Conservation (phyloP, 1,140 invertebrate species). For the Saxidomus purpurata region DNA sequence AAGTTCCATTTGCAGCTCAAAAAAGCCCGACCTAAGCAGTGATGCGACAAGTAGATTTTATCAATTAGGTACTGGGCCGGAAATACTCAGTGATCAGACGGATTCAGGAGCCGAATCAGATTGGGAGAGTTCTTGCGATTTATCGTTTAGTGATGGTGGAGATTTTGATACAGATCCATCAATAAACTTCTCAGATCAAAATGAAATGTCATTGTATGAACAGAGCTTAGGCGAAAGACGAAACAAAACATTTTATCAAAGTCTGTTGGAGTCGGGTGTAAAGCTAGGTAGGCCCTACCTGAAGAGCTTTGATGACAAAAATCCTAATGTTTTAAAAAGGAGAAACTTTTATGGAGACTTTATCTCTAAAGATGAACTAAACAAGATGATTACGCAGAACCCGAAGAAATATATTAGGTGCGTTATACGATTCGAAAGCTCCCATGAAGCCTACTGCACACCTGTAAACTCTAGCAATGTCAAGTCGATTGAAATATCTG, state of each 20-base stretch:
- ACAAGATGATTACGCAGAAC: conserved; percentile 23
- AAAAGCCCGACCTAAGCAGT: no score
- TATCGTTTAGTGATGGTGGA: conserved; percentile 79
- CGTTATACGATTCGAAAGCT: conserved; percentile 70
- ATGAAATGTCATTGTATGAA: conserved; percentile 54
- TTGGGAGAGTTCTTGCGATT: no score
- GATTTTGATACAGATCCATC: conserved; percentile 75
- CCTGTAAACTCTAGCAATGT: conserved; percentile 57
- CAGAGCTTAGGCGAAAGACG: conserved; percentile 4
- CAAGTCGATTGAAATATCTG: conserved; percentile 75
- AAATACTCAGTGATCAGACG: no score
- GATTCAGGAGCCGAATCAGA: no score
- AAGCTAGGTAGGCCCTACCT: conserved; percentile 23
- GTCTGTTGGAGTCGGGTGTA: conserved; percentile 4
- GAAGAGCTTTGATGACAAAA: conserved; percentile 41
- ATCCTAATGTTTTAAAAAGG: conserved; percentile 47
- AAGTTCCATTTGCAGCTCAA: no score
- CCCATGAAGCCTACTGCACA: conserved; percentile 71
- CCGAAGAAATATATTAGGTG: conserved; percentile 72
- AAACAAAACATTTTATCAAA: neutral
- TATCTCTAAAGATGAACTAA: conserved; percentile 2
- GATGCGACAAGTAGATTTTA: no score
- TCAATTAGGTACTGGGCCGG: no score
- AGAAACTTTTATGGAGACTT: conserved; percentile 7
- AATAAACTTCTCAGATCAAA: conserved; percentile 57